Percentiles rank a stretch among this genome's conserved stretches.
Conservation (phyloP, 92 coral and sea anemone genomes). For the Galaxea fascicularis region DNA sequence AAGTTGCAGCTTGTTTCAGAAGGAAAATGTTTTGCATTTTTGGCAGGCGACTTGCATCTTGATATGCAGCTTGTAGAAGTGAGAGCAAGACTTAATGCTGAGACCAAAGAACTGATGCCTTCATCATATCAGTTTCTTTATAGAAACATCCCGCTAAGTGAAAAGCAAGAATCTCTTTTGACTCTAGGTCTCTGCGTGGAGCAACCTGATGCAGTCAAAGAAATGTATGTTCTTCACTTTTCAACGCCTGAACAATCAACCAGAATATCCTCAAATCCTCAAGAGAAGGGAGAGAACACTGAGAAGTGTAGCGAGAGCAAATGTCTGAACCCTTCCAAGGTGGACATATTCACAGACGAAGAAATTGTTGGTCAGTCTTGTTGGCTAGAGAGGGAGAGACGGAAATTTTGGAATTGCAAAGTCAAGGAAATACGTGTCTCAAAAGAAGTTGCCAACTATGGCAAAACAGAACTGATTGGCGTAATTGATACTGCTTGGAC, state of each 20-base stretch:
- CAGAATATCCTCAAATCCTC: neutral
- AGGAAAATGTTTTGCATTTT: slow-evolving; percentile 21
- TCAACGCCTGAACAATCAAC: neutral
- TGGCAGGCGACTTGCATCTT: neutral
- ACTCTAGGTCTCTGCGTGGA: slow-evolving; percentile 16
- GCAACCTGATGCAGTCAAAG: neutral
- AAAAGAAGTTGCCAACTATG: slow-evolving; percentile 3
- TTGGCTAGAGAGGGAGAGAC: slow-evolving; percentile 41
- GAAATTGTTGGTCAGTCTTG: slow-evolving; percentile 10
- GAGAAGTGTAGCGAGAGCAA: neutral
- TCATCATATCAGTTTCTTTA: slow-evolving; percentile 17
- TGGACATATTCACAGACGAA: slow-evolving; percentile 12
- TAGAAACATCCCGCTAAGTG: neutral
- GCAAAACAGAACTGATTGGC: slow-evolving; percentile 26
- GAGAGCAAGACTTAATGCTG: slow-evolving; percentile 20
- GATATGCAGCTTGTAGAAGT: slow-evolving; percentile 27
- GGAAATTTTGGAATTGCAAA: slow-evolving; percentile 30
- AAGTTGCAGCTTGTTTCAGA: slow-evolving; percentile 25
- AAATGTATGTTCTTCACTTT: slow-evolving; percentile 7
- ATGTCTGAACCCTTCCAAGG: neutral
- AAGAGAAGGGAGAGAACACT: neutral
- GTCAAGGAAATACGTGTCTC: slow-evolving; percentile 4
- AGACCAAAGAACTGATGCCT: slow-evolving; percentile 38
- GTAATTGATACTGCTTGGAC: slow-evolving; percentile 35
- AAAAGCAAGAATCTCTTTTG: slow-evolving; percentile 29